Evolutionary conservation across 1,140 invertebrate genomes (phyloP), one percentile per base, ranked within the genome.

Genomic region (Plutomurus gul): DNA sequence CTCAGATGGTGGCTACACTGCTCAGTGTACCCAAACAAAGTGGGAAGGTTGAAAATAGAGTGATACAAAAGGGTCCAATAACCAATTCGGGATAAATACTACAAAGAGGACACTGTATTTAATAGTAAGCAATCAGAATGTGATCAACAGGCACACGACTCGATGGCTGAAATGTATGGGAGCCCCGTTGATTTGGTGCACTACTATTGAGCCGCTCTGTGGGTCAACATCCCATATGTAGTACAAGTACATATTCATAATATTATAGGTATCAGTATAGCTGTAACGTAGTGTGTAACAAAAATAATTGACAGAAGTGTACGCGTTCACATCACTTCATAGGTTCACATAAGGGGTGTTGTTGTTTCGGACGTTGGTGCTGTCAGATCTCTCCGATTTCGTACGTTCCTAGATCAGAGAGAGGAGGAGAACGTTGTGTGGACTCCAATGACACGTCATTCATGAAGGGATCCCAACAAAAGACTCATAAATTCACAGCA

Each of bases 141-240:
- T 49, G 72, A 75, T 75, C 72, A 75, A 75, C 72, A 75, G 72
- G 72, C 72, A 75, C 72, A 75, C 72, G 72, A 75, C 72, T 46
- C n/a, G n/a, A n/a, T n/a, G n/a, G n/a, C n/a, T n/a, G 25, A 36
- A 72, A 72, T 72, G 39, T 72, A 39, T 37, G n/a, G 22, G 11
- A 6, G 49, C 49, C 49, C 30, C 13, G 25, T 65, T 65, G 5
- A 5, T 65, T 49, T 25, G n/a, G n/a, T n/a, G n/a, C n/a, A n/a
- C n/a, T n/a, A n/a, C n/a, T n/a, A n/a, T n/a, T n/a, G n/a, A n/a
- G n/a, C n/a, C n/a, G n/a, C n/a, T n/a, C n/a, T n/a, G n/a, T n/a
- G n/a, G n/a, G n/a, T n/a, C n/a, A n/a, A n/a, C n/a, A n/a, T n/a
- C n/a, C n/a, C n/a, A n/a, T n/a, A n/a, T n/a, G n/a, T n/a, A n/a